phyloP scores from a whole-genome alignment of 2,113 vertebrate species.

The Galeopterus variegatus region DNA sequence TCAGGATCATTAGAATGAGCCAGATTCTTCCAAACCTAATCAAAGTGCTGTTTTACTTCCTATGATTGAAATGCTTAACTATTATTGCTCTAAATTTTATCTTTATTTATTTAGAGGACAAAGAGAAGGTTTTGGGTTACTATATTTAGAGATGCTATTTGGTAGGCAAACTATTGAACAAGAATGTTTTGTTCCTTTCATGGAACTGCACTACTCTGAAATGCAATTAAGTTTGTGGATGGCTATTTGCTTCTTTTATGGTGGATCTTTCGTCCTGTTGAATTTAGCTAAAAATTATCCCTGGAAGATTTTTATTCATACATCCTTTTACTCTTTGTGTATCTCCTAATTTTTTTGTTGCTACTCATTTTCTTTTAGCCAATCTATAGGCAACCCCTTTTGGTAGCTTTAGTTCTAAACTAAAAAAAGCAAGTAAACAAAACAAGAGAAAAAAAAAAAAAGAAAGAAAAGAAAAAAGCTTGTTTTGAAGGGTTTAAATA shows the following conservation, averaged over 20 bases:
- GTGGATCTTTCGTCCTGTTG: conserved; percentile 33
- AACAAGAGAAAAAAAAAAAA: neutral
- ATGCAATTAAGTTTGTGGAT: conserved; percentile 44
- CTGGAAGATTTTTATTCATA: neutral
- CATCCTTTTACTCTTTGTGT: conserved; percentile 40
- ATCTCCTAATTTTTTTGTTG: neutral
- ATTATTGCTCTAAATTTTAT: neutral
- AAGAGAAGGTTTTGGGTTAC: neutral
- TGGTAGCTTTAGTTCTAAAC: neutral
- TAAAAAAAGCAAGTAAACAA: neutral
- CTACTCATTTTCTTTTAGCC: neutral
- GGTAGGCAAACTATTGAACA: conserved; percentile 48
- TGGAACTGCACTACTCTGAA: neutral
- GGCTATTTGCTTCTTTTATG: neutral
- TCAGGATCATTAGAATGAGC: neutral
- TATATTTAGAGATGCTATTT: conserved; percentile 48
- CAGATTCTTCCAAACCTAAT: conserved; percentile 57
- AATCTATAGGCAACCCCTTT: neutral
- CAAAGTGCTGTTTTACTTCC: conserved; percentile 62
- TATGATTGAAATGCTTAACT: conserved; percentile 26
- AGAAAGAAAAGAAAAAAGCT: fast-evolving
- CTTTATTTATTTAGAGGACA: neutral
- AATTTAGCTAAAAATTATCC: neutral
- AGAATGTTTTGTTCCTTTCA: neutral
- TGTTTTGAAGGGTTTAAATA: conserved; percentile 56